Base-by-base conservation (phyloP, 1,140 invertebrate genomes). In the Calosoma granatense region DNA sequence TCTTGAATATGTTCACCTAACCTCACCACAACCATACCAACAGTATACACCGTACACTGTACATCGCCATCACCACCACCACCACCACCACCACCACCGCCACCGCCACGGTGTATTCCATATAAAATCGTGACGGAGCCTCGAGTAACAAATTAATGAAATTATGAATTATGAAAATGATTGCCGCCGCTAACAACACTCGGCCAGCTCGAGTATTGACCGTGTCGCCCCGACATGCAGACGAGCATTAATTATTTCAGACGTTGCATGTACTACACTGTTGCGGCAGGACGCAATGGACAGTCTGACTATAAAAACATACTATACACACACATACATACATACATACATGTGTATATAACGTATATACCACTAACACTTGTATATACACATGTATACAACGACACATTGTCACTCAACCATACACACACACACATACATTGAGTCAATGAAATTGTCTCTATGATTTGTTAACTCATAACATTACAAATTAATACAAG, bases 121-220 rank as follows among this genome's bases (percentile, higher is more conserved):
- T 67, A 68, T 67, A 68, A 68, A 70, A 69, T 71, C 70, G 70
- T 71, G 68, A 71, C 70, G 70, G 70, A 69, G 70, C 70, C 68
- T 55, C 63, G 57, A 71, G 70, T 71, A 68, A 71, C 68, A 70
- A 71, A 71, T 71, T 71, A 71, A 70, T 71, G 70, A 70, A 71
- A 71, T 71, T 71, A 71, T 67, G 67, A 71, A 71, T 71, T 70
- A 71, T 71, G 70, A 71, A 71, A 71, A 71, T 70, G 65, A 70
- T 67, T 64, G 67, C 65, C 64, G 66, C 26, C 26, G 26, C 26
- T 36, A 36, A 36, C 26, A 36, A 36, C 26, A 36, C 26, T 36
- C 26, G 26, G 26, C 26, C 26, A 36, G n/a, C 26, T 36, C 26
- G 26, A 36, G 26, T 36, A 36, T 36, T 36, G 26, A 36, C 26